Evolutionary conservation across 2,113 vertebrate genomes (phyloP).

Genomic region (Cryptomyrus ogoouensis): DNA sequence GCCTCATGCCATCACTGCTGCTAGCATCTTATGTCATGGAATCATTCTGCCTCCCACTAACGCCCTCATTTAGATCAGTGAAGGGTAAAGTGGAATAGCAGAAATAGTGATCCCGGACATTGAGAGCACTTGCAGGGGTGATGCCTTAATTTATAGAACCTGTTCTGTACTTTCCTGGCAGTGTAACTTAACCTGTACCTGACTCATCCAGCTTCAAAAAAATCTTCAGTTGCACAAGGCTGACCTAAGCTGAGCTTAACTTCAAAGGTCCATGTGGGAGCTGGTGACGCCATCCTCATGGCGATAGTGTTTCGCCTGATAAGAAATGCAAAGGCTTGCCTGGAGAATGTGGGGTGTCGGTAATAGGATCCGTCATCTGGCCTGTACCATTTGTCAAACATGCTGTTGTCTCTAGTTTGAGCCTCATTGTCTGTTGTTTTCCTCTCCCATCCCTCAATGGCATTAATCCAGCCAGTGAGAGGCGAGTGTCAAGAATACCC

Average conservation of each 20-base stretch:
- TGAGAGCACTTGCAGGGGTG: neutral
- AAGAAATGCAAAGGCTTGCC: neutral
- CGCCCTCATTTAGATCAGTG: neutral
- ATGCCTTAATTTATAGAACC: neutral
- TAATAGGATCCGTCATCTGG: neutral
- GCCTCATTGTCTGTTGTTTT: slow-evolving; percentile 39
- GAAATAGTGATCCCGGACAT: neutral
- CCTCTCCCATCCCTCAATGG: slow-evolving; percentile 29
- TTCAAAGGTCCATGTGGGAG: neutral
- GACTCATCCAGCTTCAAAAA: neutral
- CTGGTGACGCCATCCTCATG: neutral
- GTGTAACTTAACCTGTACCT: neutral
- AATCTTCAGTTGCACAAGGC: neutral
- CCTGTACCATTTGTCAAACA: neutral
- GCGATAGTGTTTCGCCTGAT: neutral
- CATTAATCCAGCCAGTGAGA: slow-evolving; percentile 80
- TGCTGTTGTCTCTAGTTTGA: neutral
- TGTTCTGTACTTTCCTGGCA: neutral
- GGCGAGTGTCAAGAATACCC: slow-evolving; percentile 80
- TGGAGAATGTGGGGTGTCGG: neutral
- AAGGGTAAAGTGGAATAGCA: neutral
- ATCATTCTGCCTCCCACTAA: neutral
- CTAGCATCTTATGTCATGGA: neutral
- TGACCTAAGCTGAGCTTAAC: neutral
- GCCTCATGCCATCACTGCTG: neutral